Base-by-base conservation (phyloP, 1,140 invertebrate species). In the Drosophila saltans region DNA sequence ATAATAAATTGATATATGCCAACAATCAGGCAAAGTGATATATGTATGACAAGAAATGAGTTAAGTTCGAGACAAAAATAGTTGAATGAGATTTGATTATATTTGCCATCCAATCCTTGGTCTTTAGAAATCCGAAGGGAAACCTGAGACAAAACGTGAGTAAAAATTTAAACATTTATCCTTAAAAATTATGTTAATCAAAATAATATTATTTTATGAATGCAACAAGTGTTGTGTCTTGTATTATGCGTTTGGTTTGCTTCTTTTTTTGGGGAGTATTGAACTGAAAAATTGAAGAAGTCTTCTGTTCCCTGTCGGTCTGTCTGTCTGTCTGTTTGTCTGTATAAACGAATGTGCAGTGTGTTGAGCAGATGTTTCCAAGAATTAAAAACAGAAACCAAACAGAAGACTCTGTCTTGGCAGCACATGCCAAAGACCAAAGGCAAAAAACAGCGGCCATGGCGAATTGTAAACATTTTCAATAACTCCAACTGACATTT, bases 141-240 rank as follows among this genome's bases (percentile, higher is more conserved):
- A 59, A 40, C 57, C 57, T 40, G 21, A 52, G 16, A 26, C 11
- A 10, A 10, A 41, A 67, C 65, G 65, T 80, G 78, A 80, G 55
- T 67, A 68, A 80, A 52, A 80, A 66, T 77, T 60, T 66, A 64
- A 77, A 58, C 66, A 56, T 58, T 21, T 30, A 11, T 21, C 45
- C 41, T 73, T 69, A 78, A 86, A 36, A 89, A 83, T 89, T 88
- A 88, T 88, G 84, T 43, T 77, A 89, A 89, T 88, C 28, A 52
- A 59, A 30, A 57, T 30, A 30, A 57, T 30, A 33, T 65, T 65
- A 68, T 63, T 80, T 86, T 88, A 88, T 86, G 72, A 80, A 86
- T 86, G 83, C 83, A 86, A 80, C 83, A 82, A 68, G 83, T 86
- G 83, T 82, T 16, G 16, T 16, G 16, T 16, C 16, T 76, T 76